Conservation (phyloP, 2,888 invertebrate species). For the Nemapogon koenigi region DNA sequence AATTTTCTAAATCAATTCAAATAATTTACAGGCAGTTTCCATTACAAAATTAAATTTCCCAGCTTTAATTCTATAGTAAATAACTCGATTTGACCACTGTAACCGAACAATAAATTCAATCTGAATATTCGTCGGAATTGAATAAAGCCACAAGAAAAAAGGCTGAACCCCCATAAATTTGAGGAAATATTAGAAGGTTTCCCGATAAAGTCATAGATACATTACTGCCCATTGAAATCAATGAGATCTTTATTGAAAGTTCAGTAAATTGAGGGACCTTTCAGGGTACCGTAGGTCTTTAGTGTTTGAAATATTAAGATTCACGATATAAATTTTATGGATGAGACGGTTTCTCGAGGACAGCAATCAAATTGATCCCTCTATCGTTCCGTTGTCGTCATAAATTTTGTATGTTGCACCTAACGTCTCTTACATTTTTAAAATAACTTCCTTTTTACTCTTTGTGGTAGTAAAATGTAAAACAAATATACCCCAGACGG, state of each 20-base stretch:
- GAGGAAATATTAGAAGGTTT: constrained; percentile 38
- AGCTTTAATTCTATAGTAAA: too few species aligned
- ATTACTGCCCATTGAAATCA: constrained; percentile 51
- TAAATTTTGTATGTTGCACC: constrained; percentile 9
- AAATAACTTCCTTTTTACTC: constrained; percentile 6
- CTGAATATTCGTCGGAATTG: constrained; percentile 39
- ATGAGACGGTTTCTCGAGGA: constrained; percentile 4
- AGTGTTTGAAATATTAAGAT: constrained; percentile 7
- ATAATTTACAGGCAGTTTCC: too few species aligned
- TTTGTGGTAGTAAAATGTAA: constrained; percentile 3
- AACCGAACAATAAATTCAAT: constrained; percentile 44
- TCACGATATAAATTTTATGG: constrained; percentile 9
- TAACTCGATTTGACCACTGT: too few species aligned
- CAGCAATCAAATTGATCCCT: constrained; percentile 7
- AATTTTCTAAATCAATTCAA: too few species aligned
- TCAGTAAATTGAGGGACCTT: constrained; percentile 32
- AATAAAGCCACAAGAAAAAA: constrained; percentile 38
- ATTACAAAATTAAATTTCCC: too few species aligned
- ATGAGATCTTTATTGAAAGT: constrained; percentile 47
- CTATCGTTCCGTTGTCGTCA: constrained; percentile 7
- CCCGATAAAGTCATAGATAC: constrained; percentile 44
- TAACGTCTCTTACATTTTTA: constrained; percentile 5
- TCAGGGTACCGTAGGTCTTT: constrained; percentile 1
- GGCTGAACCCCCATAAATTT: constrained; percentile 39
- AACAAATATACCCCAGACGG: background rate